Percentiles rank a stretch among this genome's conserved stretches.
Evolutionary conservation across 2,888 invertebrate genomes (phyloP).

Genomic region (Biston stratarius): DNA sequence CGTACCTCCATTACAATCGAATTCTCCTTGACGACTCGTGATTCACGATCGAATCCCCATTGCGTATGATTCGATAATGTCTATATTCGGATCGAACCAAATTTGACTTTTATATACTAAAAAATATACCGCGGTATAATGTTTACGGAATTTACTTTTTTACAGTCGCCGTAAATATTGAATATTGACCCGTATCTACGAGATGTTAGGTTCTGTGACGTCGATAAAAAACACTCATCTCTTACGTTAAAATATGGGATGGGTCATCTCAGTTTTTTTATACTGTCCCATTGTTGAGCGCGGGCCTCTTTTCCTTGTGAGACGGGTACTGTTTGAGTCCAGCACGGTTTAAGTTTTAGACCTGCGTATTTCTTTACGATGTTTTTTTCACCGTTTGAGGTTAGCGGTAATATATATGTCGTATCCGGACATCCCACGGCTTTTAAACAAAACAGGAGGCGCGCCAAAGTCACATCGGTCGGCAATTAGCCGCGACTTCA

Average conservation of each 20-base stretch:
- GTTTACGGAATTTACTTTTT: slow-evolving; percentile 15
- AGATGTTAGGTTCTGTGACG: slow-evolving; percentile 13
- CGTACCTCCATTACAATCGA: slow-evolving; percentile 73
- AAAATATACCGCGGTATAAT: slow-evolving; percentile 16
- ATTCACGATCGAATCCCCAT: slow-evolving; percentile 71
- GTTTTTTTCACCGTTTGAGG: too few relatives aligned
- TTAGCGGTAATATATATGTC: too few relatives aligned
- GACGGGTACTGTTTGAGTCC: too few relatives aligned
- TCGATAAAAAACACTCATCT: slow-evolving; percentile 10
- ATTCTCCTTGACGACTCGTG: slow-evolving; percentile 76
- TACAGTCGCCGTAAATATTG: slow-evolving; percentile 19
- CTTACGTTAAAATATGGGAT: slow-evolving; percentile 8
- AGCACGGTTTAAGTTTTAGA: too few relatives aligned
- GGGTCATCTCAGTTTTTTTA: too few relatives aligned
- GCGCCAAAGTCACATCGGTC: too few relatives aligned
- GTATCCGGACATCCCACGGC: too few relatives aligned
- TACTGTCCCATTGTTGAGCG: too few relatives aligned
- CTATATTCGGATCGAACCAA: slow-evolving; percentile 37
- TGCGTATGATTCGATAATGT: slow-evolving; percentile 62
- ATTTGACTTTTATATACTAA: slow-evolving; percentile 22
- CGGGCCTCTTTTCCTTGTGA: too few relatives aligned
- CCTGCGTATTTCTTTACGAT: too few relatives aligned
- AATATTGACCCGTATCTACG: slow-evolving; percentile 7
- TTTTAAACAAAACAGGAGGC: too few relatives aligned
- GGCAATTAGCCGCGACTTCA: too few relatives aligned